Evolutionary conservation across 2,888 invertebrate species (phyloP).

Genomic region (Halictus quadricinctus): DNA sequence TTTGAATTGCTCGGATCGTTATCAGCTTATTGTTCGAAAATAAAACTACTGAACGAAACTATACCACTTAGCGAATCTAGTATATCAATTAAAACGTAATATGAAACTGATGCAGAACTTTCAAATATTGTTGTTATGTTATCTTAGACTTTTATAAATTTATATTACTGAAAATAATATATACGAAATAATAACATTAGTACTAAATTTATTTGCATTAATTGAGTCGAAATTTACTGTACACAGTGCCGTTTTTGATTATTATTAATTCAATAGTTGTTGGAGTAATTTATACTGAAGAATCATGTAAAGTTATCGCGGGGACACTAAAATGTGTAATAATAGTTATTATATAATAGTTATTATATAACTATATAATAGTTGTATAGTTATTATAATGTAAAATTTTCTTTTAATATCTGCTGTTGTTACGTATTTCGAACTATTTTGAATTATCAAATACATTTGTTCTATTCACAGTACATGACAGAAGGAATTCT

Average conservation of each 20-base stretch:
- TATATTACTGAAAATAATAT: no score
- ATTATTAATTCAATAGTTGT: no score
- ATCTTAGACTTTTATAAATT: not conserved
- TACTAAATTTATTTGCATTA: no score
- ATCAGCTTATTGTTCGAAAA: not conserved
- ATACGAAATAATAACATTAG: no score
- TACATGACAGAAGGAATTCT: slow-evolving; percentile 98
- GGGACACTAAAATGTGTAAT: no score
- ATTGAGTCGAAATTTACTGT: no score
- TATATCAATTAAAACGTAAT: not conserved
- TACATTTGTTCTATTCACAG: slow-evolving; percentile 82
- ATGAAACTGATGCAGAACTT: not conserved
- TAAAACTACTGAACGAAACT: not conserved
- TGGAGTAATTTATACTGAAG: no score
- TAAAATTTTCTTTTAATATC: not conserved
- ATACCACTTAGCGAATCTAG: not conserved
- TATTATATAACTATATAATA: not conserved
- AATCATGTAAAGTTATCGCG: no score
- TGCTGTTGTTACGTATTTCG: not conserved
- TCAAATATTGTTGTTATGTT: not conserved
- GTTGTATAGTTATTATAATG: no score
- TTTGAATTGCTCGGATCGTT: not conserved
- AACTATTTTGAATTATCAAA: not conserved
- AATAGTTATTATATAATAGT: not conserved
- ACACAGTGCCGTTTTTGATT: no score